Percentiles rank a stretch among this genome's conserved stretches.
Conservation (phyloP, 2,113 vertebrate genomes). For the Smithornis capensis region DNA sequence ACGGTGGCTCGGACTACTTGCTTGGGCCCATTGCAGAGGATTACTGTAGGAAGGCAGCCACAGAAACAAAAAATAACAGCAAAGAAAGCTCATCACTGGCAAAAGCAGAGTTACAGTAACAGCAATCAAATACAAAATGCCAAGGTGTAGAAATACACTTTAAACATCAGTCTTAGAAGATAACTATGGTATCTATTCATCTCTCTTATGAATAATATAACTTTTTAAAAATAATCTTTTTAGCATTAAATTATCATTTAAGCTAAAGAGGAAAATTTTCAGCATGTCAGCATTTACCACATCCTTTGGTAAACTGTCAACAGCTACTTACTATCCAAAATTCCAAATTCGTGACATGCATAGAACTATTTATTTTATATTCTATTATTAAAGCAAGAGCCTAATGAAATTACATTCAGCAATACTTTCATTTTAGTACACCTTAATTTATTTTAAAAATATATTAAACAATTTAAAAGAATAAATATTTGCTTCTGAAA, state of each 20-base stretch:
- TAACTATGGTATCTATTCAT: fast-evolving
- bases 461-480: neutral
- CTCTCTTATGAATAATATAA: fast-evolving
- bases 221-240: neutral
- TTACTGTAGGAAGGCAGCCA: neutral
- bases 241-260: neutral
- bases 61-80: neutral
- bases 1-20: neutral
- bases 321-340: neutral
- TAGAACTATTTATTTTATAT: neutral
- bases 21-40: neutral
- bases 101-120: neutral
- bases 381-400: neutral
- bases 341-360: neutral
- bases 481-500: neutral
- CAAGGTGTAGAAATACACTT: neutral
- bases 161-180: neutral
- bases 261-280: neutral
- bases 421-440: neutral
- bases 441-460: neutral
- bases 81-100: neutral
- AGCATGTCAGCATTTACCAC: neutral
- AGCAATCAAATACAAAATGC: neutral
- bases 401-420: neutral
- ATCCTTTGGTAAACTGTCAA: neutral